Percentiles rank a stretch among this genome's conserved stretches.
phyloP scores from a whole-genome alignment of 2,113 vertebrate genomes.

The Notothenia coriiceps region DNA sequence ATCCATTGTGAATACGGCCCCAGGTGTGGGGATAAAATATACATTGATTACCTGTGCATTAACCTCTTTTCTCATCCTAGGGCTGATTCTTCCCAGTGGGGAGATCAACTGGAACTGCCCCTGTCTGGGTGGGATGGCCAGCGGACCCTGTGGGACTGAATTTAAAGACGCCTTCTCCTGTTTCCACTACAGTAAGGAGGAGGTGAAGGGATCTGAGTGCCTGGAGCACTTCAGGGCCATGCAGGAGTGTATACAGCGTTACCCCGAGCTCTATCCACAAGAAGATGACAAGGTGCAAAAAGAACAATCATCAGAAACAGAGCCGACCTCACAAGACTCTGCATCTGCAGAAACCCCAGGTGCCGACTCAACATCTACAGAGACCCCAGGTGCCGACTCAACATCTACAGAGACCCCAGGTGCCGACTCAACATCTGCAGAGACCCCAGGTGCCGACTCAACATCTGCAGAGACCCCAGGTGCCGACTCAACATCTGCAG shows the following conservation, averaged over 20 bases:
- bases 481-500: slow-evolving; percentile 26
- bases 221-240: slow-evolving; percentile 92
- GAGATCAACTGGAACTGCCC: slow-evolving; percentile 99
- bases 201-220: slow-evolving; percentile 95
- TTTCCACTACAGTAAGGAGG: slow-evolving; percentile 95
- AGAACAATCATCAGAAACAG: slow-evolving; percentile 54
- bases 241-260: slow-evolving; percentile 96
- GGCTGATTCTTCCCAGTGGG: slow-evolving; percentile 92
- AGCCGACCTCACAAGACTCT: slow-evolving; percentile 43
- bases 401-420: background rate
- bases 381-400: slow-evolving; percentile 14
- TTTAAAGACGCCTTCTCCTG: slow-evolving; percentile 97
- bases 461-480: background rate
- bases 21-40: too few species aligned
- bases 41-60: background rate
- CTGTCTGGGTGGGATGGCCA: slow-evolving; percentile 95
- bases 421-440: slow-evolving; percentile 28
- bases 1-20: too few species aligned
- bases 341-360: background rate
- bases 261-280: slow-evolving; percentile 94
- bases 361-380: slow-evolving; percentile 34
- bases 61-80: slow-evolving; percentile 65
- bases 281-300: slow-evolving; percentile 86
- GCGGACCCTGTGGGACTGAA: slow-evolving; percentile 93
- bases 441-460: slow-evolving; percentile 12